These are phyloP conservation scores for Podargus strigoides DNA, from an alignment of 2,797 vertebrate genomes.

Conservation along the genomic window DNA sequence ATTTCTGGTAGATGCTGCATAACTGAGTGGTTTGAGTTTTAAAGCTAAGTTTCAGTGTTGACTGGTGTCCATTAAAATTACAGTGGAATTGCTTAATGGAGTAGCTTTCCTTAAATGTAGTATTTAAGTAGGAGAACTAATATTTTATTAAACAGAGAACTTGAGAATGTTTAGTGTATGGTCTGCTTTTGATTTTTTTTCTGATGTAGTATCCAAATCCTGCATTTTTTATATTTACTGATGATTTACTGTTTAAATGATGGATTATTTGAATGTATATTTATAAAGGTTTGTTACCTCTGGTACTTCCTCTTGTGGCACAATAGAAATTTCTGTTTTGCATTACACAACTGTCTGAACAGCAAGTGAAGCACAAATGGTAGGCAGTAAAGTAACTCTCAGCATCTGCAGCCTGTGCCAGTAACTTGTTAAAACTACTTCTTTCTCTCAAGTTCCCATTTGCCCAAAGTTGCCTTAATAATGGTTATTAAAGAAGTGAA, in stretches of 20 bases:
- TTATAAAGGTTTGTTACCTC: background rate
- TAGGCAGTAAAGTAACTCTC: background rate
- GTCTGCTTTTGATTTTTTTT: background rate
- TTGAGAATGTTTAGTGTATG: background rate
- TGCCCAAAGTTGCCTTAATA: slow-evolving; percentile 51
- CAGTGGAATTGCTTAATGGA: background rate
- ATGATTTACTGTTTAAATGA: background rate
- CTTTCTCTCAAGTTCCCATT: slow-evolving; percentile 57
- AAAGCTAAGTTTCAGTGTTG: background rate
- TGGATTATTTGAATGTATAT: background rate
- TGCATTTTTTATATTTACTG: background rate
- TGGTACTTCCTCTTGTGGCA: background rate
- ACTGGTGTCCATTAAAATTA: background rate
- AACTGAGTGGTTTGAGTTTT: background rate
- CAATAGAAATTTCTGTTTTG: background rate
- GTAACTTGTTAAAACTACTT: slow-evolving; percentile 53
- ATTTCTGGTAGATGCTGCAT: background rate
- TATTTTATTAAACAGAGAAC: background rate
- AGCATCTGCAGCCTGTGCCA: slow-evolving; percentile 20
- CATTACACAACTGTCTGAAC: background rate
- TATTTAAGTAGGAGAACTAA: background rate
- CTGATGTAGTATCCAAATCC: background rate
- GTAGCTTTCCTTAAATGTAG: background rate
- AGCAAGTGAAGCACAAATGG: background rate
- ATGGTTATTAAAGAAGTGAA: slow-evolving; percentile 40